phyloP scores from a whole-genome alignment of 2,888 invertebrate genomes.

The Lepas anatifera region DNA sequence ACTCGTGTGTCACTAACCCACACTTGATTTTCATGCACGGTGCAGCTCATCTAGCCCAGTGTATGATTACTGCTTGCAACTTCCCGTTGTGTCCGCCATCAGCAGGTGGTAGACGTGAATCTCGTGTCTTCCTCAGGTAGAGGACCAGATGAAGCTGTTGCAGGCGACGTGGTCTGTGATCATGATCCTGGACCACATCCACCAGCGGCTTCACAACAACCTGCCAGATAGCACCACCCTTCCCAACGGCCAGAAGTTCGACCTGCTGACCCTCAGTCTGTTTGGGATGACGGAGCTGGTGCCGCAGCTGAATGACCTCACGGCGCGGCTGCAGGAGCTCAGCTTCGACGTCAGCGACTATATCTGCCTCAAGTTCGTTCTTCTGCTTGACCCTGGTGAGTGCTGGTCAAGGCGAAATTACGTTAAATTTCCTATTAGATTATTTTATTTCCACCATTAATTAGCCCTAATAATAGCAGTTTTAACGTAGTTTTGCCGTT shows the following conservation, averaged over 20 bases:
- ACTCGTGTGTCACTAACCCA: too few species aligned
- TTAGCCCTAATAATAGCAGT: too few species aligned
- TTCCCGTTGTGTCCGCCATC: too few species aligned
- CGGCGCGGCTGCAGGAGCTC: slow-evolving; percentile 78
- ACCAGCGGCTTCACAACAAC: slow-evolving; percentile 88
- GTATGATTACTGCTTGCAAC: too few species aligned
- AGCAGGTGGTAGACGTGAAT: too few species aligned
- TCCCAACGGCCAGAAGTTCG: slow-evolving; percentile 91
- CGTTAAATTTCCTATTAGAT: too few species aligned
- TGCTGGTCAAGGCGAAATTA: too few species aligned
- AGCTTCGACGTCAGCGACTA: slow-evolving; percentile 95
- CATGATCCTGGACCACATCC: slow-evolving; percentile 90
- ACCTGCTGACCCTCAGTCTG: slow-evolving; percentile 75
- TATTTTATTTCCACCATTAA: too few species aligned
- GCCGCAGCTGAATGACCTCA: slow-evolving; percentile 84
- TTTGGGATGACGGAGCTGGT: slow-evolving; percentile 72
- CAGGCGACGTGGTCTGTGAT: slow-evolving; percentile 99
- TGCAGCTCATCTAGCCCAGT: too few species aligned
- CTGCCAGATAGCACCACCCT: slow-evolving; percentile 88
- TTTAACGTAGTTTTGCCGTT: too few species aligned
- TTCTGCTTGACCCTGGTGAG: slow-evolving; percentile 90
- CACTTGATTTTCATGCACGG: too few species aligned
- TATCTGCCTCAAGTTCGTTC: slow-evolving; percentile 94
- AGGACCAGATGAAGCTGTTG: slow-evolving; percentile 96
- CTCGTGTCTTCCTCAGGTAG: slow-evolving; percentile 57